Evolutionary conservation across 2,797 vertebrate species (phyloP).

Genomic region (Acropternis orthonyx): DNA sequence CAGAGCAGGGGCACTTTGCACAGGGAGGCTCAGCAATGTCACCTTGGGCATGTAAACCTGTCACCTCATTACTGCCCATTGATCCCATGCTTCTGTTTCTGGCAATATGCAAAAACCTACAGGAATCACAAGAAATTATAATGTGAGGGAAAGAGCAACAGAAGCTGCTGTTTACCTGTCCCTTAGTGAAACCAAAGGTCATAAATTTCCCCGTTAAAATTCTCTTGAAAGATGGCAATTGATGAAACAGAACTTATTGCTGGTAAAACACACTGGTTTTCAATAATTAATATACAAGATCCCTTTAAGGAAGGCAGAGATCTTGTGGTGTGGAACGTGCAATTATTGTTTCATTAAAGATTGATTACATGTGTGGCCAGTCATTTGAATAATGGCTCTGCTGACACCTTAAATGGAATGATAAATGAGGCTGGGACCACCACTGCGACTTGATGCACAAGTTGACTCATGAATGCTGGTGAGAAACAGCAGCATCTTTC

Average conservation of each 20-base stretch:
- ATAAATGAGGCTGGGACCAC: conserved; percentile 48
- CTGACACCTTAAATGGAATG: conserved; percentile 67
- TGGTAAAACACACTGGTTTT: not conserved
- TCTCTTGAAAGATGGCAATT: not conserved
- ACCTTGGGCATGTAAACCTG: fast-evolving
- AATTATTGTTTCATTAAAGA: conserved; percentile 75
- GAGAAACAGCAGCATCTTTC: not conserved
- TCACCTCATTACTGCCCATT: not conserved
- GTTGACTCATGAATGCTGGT: not conserved
- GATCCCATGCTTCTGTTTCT: not conserved
- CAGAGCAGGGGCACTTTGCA: not conserved
- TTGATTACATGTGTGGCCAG: conserved; percentile 47
- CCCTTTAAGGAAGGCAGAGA: not conserved
- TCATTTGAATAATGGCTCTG: conserved; percentile 49
- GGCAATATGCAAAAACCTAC: not conserved
- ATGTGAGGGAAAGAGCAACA: not conserved
- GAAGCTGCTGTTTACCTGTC: not conserved
- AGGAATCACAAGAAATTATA: not conserved
- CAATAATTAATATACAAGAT: conserved; percentile 14
- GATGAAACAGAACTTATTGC: not conserved
- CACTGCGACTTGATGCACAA: not conserved
- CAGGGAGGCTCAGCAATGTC: not conserved
- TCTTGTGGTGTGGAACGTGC: conserved; percentile 3
- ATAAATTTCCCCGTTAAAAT: not conserved
- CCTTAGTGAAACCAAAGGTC: not conserved